Evolutionary conservation across 2,888 invertebrate species (phyloP), one percentile per base, ranked within the genome.

Genomic region (Hypercompe scribonia): DNA sequence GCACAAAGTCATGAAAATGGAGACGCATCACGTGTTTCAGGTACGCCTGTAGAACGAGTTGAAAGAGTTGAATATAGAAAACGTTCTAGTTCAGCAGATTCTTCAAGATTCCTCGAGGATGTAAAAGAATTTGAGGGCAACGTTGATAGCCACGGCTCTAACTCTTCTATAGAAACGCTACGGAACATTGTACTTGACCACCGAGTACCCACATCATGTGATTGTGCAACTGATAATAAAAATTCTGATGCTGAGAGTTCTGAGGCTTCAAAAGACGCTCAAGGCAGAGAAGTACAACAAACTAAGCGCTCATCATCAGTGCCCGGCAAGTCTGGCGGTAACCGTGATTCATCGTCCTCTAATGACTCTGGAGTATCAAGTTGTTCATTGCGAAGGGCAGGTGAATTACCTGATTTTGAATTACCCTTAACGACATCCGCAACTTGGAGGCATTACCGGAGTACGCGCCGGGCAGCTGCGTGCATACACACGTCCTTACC

Each of bases 361-460:
- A 98, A 98, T 88, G 98, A 98, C 91, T 98, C 98, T 0, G 98
- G 98, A 4, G 98, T 98, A 0, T 97, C 97, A 0, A 97, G 96
- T 10, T 97, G 97, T n/a, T 97, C 97, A 3, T 89, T 96, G 67
- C 96, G 96, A 70, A 96, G 96, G 71, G 92, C 96, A 70, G 85
- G 81, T 5, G 88, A 87, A 50, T 94, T 96, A 75, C 95, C 94
- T 0, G 96, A 96, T 77, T 97, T 97, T 83, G 97, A 97, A 89
- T 88, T 97, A 71, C 96, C 97, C 5, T 89, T 96, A 63, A 96
- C 97, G 21, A 96, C 96, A 63, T 93, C 96, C 69, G 92, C 95
- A 1, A 89, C 95, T 81, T 93, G 96, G 33, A 96, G 96, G 68
- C 94, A 95, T 76, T 94, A 94, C 82, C 97, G 97, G 81, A 95